Evolutionary conservation across 2,113 vertebrate genomes (phyloP).

Genomic region (Eurypyga helias): DNA sequence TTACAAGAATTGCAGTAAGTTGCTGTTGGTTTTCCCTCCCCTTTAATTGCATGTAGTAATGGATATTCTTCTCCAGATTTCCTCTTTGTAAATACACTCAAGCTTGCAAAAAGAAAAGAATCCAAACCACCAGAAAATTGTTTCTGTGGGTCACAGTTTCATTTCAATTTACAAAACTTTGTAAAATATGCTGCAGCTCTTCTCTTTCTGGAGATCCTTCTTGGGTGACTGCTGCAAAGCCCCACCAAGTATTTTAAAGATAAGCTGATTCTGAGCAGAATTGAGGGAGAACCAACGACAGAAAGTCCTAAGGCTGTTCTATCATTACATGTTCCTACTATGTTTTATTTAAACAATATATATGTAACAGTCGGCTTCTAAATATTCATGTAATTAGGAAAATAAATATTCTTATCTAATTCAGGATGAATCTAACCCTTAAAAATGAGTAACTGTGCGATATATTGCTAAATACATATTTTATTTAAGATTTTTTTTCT

Average conservation of each 20-base stretch:
- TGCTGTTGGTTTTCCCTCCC: not conserved
- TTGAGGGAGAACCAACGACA: not conserved
- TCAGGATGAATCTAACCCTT: not conserved
- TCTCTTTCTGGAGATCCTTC: not conserved
- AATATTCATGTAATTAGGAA: not conserved
- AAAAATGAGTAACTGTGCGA: not conserved
- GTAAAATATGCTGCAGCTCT: not conserved
- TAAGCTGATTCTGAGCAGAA: not conserved
- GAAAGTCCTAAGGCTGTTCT: not conserved
- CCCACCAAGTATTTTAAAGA: not conserved
- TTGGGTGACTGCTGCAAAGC: not conserved
- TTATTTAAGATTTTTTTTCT: not conserved
- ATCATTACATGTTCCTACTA: not conserved
- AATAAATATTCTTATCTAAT: not conserved
- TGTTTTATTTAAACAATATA: not conserved
- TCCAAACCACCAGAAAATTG: not conserved
- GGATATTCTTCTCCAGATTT: conserved; percentile 44
- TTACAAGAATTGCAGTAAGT: conserved; percentile 75
- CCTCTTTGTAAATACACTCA: not conserved
- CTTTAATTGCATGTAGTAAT: conserved; percentile 75
- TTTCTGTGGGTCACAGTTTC: not conserved
- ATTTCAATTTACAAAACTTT: not conserved
- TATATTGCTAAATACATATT: not conserved
- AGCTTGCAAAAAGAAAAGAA: not conserved
- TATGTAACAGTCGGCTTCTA: not conserved